Base-by-base conservation (phyloP, 2,113 vertebrate species). In the Dromaius novaehollandiae region DNA sequence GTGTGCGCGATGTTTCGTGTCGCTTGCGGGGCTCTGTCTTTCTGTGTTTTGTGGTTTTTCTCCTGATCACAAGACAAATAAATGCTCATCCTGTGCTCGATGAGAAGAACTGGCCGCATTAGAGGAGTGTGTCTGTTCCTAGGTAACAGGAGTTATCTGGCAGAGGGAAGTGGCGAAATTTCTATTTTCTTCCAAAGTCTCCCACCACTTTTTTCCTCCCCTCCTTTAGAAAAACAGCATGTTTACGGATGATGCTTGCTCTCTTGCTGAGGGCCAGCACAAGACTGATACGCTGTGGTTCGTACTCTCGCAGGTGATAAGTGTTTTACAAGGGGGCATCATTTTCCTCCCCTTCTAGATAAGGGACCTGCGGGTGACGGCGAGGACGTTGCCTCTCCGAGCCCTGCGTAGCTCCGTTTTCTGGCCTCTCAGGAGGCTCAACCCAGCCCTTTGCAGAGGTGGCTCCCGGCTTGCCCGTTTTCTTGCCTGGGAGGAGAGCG, bases 41-140 rank as follows among this genome's bases (percentile, higher is more conserved):
- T 84, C 55, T 92, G 92, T 89, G 26, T 44, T 19, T 10, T 34
- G 25, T 65, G 22, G 15, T n/a, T 90, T 93, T 77, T 38, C 68
- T 97, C 56, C 58, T 82, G 80, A 70, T 95, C 94, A 82, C 79
- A 77, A 95, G 93, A 96, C 93, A 97, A 97, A 97, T 97, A 97
- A 97, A 97, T 30, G 79, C 94, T 97, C 95, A 95, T 96, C 96
- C 87, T 94, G 89, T 86, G 91, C 96, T 95, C 76, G 89, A 63
- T 96, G 95, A 92, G 89, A 88, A 96, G 79, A 95, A 94, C 91
- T 91, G 91, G 82, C 89, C 9, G 4, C 84, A 15, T 38, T 4
- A 7, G 84, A 88, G 86, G 38, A 58, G 87, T 88, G 60, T 91
- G 58, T 96, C 91, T 97, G 95, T 97, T 96, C 93, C 95, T 94